Base-by-base conservation (phyloP, 2,113 vertebrate genomes). In the Ornithorhynchus anatinus region DNA sequence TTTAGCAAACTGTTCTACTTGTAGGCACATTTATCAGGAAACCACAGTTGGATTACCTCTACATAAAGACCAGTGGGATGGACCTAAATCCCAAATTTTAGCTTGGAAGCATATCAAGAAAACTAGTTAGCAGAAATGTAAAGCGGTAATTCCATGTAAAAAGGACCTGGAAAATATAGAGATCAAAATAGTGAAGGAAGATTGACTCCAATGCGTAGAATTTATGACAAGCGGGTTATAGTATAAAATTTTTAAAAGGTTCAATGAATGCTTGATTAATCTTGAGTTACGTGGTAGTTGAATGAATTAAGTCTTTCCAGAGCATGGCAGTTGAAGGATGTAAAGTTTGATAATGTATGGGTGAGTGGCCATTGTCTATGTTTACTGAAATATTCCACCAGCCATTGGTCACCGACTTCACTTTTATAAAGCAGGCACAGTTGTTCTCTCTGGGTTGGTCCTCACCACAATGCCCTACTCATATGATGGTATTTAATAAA, bases 171-270 rank as follows among this genome's bases (percentile, higher is more conserved):
- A 80, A 79, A 69, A 69, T 66, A 40, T 20, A 45, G 16, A 70
- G 43, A 69, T 51, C n/a, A 27, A 42, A 58, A 84, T 31, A 32
- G 58, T 61, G 67, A 65, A 44, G 47, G 43, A 83, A 75, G 54
- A 19, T 5, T 0, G 65, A 36, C 52, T 25, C 32, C 51, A 50
- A 43, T 61, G 44, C 71, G 66, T 83, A 77, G 3, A 2, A 12
- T 79, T 85, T 68, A 67, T 65, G 54, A 62, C 66, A 81, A 82
- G 35, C 70, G 82, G 67, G 69, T 90, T 91, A 84, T 91, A 89
- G 87, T 85, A 68, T 76, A 72, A 80, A 89, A 76, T 79, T 79
- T 80, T 25, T 59, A 59, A 78, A 87, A 86, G 64, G 69, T 84
- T 89, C 69, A 81, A 71, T 85, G 75, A 76, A 79, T 86, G 33